Conservation (phyloP, 2,797 vertebrate genomes). For the Melanotaenia nigrans region DNA sequence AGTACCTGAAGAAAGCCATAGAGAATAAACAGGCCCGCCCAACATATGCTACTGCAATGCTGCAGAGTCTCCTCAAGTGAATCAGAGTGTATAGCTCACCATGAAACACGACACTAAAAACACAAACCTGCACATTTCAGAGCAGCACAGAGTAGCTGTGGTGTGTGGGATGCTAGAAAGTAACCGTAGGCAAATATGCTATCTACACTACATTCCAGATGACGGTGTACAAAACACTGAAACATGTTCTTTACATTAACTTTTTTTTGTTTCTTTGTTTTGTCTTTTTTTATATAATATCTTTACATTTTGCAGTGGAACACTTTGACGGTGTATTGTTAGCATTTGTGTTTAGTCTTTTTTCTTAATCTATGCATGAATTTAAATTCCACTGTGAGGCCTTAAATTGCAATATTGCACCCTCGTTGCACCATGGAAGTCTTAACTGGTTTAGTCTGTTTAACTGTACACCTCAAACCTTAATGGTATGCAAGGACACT, state of each 20-base stretch:
- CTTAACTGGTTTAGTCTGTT: conserved; percentile 44
- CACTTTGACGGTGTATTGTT: conserved; percentile 30
- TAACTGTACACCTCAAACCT: conserved; percentile 41
- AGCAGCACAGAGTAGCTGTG: background rate
- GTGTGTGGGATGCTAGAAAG: conserved; percentile 32
- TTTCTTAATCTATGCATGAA: conserved; percentile 33
- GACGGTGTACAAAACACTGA: conserved; percentile 19
- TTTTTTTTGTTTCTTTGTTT: conserved; percentile 9
- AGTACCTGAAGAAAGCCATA: conserved; percentile 95
- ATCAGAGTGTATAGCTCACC: conserved; percentile 3
- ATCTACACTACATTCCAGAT: conserved; percentile 25
- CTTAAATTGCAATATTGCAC: conserved; percentile 53
- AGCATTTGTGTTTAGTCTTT: conserved; percentile 24
- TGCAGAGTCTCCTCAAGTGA: conserved; percentile 94
- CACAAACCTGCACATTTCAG: conserved; percentile 5
- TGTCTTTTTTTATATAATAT: conserved; percentile 24
- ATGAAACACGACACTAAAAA: conserved; percentile 21
- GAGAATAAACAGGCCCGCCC: conserved; percentile 96
- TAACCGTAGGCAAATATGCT: conserved; percentile 14
- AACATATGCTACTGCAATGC: conserved; percentile 97
- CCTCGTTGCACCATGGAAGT: conserved; percentile 44
- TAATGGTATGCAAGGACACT: conserved; percentile 18
- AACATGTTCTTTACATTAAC: conserved; percentile 22
- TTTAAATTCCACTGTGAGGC: conserved; percentile 49
- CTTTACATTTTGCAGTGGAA: conserved; percentile 53